These are phyloP conservation scores for Heterotilapia buettikoferi DNA, from an alignment of 2,113 vertebrate genomes.

Conservation along the genomic window DNA sequence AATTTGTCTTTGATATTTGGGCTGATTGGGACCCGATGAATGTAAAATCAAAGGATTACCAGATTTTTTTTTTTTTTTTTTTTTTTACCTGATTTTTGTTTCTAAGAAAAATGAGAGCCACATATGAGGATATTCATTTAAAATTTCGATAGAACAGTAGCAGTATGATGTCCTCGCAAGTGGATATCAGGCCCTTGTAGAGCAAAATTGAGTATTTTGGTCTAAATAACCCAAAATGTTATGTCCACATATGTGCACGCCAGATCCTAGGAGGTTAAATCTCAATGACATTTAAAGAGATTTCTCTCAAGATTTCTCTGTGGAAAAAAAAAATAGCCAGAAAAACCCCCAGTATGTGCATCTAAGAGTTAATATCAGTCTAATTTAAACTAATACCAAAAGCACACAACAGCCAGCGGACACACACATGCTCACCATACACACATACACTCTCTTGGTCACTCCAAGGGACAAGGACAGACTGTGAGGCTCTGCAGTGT, in stretches of 20 bases:
- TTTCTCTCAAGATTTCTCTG: not conserved
- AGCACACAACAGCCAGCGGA: not conserved
- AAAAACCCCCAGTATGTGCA: not conserved
- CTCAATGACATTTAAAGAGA: not conserved
- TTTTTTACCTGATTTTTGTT: not conserved
- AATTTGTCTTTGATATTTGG: not conserved
- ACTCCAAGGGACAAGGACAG: not conserved
- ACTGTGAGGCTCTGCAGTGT: not conserved
- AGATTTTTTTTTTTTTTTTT: not conserved
- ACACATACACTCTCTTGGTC: not conserved
- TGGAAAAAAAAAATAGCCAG: not conserved
- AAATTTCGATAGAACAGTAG: too few relatives aligned
- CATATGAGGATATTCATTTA: too few relatives aligned
- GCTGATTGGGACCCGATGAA: not conserved
- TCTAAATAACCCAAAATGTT: not conserved
- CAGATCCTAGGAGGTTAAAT: not conserved
- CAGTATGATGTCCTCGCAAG: too few relatives aligned
- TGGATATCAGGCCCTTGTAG: too few relatives aligned
- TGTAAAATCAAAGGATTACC: too few relatives aligned
- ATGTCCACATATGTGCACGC: not conserved
- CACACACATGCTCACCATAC: not conserved
- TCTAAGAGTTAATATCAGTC: not conserved
- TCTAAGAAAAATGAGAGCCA: not conserved
- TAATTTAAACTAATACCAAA: not conserved
- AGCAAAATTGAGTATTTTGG: too few relatives aligned